phyloP scores from a whole-genome alignment of 2,113 vertebrate genomes.

The Hyperopisus bebe region DNA sequence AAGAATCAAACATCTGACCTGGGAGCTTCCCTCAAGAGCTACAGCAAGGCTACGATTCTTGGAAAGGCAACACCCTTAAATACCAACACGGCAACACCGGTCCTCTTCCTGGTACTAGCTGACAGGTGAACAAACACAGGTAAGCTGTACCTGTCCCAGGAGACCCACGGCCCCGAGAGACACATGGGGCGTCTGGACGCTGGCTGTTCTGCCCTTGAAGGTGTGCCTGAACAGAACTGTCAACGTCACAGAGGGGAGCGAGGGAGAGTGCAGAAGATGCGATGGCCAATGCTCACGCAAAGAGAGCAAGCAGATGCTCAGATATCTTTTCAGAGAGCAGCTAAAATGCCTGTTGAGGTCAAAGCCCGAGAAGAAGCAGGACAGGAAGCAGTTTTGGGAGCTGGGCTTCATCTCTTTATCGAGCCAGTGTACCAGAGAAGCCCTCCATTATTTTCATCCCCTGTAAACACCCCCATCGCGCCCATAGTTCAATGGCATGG shows the following conservation, averaged over 20 bases:
- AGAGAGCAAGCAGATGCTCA: not conserved
- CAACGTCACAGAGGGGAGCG: not conserved
- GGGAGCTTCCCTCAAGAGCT: not conserved
- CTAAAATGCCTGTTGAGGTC: not conserved
- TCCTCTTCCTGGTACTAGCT: not conserved
- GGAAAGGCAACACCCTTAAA: not conserved
- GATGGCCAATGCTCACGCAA: not conserved
- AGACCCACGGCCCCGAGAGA: not conserved
- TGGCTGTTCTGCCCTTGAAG: not conserved
- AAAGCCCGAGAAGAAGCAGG: not conserved
- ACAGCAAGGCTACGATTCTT: not conserved
- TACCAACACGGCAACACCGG: not conserved
- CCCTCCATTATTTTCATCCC: conserved; percentile 17
- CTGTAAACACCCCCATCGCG: conserved; percentile 33
- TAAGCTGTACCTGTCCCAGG: not conserved
- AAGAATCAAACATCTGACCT: not conserved
- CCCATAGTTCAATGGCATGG: conserved; percentile 40
- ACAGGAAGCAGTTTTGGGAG: conserved; percentile 29
- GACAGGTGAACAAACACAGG: not conserved
- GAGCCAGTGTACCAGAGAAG: conserved; percentile 32
- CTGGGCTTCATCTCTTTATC: conserved; percentile 28
- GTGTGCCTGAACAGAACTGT: not conserved
- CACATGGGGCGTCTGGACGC: not conserved
- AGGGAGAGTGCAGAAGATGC: not conserved
- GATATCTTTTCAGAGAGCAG: not conserved